Base-by-base conservation (phyloP, 2,113 vertebrate genomes). In the Platysternon megacephalum region DNA sequence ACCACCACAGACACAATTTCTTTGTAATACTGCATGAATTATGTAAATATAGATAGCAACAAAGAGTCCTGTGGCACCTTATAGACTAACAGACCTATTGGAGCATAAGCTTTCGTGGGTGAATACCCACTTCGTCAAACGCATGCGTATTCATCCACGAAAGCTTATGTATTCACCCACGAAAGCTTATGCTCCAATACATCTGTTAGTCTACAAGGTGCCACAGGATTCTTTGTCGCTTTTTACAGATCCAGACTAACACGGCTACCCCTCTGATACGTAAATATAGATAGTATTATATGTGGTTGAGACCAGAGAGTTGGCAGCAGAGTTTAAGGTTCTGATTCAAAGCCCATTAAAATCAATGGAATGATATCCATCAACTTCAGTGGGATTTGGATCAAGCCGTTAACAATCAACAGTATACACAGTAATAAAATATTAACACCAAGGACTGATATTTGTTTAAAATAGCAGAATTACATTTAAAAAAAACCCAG, bases 351-450 rank as follows among this genome's bases (percentile, higher is more conserved):
- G 29, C 29, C 26, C 12, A 35, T 49, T 39, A 87, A 85, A 83
- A 52, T 1, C 78, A 22, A 1, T 14, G 52, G 24, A 83, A 79
- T 89, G 87, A 83, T n/a, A 0, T 10, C 84, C 3, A n/a, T 86
- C 46, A 2, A 2, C 79, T 22, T 76, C 42, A 76, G 24, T 44
- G 90, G 91, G 35, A 82, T 87, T 0, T 21, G 82, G 1, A 44
- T 68, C 2, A 0, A 2, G 2, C 22, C n/a, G 49, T 35, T 29
- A n/a, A 89, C 1, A 22, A 44, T 76, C n/a, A 76, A 39, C 24
- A 0, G 9, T 49, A 83, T 53, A 9, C 4, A 22, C 6, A 6
- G 2, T 0, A 1, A 4, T 3, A 2, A 1, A 29, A 8, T 3
- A 2, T 0, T 26, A 35, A 0, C 39, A 4, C 8, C 5, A 2